Evolutionary conservation across 2,113 vertebrate species (phyloP).

Genomic region (Tichodroma muraria): DNA sequence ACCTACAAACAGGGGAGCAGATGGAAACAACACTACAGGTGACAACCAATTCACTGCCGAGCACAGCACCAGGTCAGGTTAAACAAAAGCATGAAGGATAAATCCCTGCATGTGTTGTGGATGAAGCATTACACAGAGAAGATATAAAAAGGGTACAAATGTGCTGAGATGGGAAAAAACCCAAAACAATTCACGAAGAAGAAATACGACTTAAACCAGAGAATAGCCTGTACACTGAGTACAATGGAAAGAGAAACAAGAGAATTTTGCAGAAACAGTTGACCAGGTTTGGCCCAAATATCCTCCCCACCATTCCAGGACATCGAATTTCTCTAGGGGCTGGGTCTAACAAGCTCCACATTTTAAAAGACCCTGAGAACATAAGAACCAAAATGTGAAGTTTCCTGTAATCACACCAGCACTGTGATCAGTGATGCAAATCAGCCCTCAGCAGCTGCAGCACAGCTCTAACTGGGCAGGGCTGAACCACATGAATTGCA

Average conservation of each 20-base stretch:
- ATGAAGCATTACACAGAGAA: background rate
- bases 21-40: background rate
- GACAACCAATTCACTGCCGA: background rate
- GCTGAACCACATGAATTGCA: background rate
- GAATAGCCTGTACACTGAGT: background rate
- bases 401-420: background rate
- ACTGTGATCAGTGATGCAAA: background rate
- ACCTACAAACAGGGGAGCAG: background rate
- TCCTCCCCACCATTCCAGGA: background rate
- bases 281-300: background rate
- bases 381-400: background rate
- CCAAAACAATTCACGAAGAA: background rate
- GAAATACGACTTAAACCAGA: background rate
- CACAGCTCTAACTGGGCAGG: background rate
- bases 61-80: background rate
- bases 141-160: background rate
- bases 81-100: background rate
- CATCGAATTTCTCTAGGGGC: background rate
- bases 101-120: background rate
- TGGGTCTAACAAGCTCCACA: background rate
- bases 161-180: accelerated
- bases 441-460: background rate
- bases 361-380: background rate
- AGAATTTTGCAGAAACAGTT: background rate
- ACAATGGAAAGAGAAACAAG: background rate